These are phyloP conservation scores for Cephus pulcher DNA, from an alignment of 2,888 invertebrate species.

Conservation along the genomic window DNA sequence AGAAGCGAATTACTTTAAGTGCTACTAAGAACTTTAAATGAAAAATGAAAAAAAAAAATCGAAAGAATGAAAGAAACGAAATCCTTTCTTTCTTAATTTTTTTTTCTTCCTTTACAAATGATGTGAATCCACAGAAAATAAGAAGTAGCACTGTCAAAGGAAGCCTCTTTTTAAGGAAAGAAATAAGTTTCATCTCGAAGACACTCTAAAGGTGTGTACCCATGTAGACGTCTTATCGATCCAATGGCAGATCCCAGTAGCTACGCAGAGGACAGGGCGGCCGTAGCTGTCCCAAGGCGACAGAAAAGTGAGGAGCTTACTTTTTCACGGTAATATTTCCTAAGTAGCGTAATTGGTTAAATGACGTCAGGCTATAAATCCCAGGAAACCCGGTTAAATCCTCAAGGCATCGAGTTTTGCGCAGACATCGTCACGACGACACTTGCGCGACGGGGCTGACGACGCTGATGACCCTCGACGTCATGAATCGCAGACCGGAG, in stretches of 20 bases:
- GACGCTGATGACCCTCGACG: background rate
- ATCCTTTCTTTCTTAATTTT: background rate
- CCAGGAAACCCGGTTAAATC: background rate
- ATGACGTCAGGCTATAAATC: background rate
- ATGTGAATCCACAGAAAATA: background rate
- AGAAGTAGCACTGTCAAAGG: background rate
- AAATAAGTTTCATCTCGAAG: background rate
- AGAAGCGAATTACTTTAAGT: background rate
- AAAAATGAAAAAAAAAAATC: background rate
- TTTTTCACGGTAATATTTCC: slow-evolving; percentile 1
- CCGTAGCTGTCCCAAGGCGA: background rate
- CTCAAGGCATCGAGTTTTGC: background rate
- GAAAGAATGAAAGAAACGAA: background rate
- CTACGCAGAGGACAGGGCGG: background rate
- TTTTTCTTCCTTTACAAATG: background rate
- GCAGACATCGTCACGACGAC: background rate
- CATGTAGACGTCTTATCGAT: background rate
- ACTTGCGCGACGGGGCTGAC: background rate
- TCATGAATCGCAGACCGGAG: background rate
- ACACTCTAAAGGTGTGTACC: background rate
- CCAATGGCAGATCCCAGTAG: background rate
- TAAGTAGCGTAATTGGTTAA: background rate
- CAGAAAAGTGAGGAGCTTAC: slow-evolving; percentile 2
- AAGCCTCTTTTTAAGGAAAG: background rate
- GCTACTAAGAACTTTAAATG: background rate